Base-by-base conservation (phyloP, 2,113 vertebrate genomes). In the Etheostoma spectabile region DNA sequence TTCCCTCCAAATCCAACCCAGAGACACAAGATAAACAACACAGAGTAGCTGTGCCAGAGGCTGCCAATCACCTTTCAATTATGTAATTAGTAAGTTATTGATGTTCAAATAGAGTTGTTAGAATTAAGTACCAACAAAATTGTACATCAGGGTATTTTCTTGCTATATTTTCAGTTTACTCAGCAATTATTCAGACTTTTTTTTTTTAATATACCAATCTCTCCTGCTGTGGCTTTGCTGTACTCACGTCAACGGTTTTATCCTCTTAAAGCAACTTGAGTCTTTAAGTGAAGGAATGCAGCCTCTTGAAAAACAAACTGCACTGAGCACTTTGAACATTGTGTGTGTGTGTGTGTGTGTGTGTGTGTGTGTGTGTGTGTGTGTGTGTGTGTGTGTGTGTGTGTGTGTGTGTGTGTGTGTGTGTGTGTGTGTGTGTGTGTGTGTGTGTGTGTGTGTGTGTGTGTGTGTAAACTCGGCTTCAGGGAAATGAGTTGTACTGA, bases 271-370 rank as follows among this genome's bases (percentile, higher is more conserved):
- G 75, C 45, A 84, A 74, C 80, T 80, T 45, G 51, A 84, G 14
- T 73, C 62, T 71, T 35, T 70, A 35, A 59, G 56, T 85, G 80
- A 88, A 89, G 85, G 83, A 94, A 91, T 92, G 88, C 85, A 91
- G 87, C 60, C 83, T 87, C 69, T 77, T 46, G 67, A 79, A 86
- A 73, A 84, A 84, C 49, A 65, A 79, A 60, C 68, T 62, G 49
- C 76, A 30, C 69, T 42, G 80, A 85, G 74, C 55, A 49, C 48
- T 73, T 78, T 57, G 81, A 82, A 68, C 53, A 1, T 30, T 38
- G 38, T 42, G 10, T 3, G 38, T 42, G 38, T 42, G 8, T 38
- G 7, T 38, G 15, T n/a, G 60, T 62, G 33, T 42, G 19, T 21
- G 30, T 30, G n/a, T n/a, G n/a, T n/a, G n/a, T n/a, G n/a, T n/a